phyloP scores from a whole-genome alignment of 2,797 vertebrate genomes.

The Rhodeus uyekii region DNA sequence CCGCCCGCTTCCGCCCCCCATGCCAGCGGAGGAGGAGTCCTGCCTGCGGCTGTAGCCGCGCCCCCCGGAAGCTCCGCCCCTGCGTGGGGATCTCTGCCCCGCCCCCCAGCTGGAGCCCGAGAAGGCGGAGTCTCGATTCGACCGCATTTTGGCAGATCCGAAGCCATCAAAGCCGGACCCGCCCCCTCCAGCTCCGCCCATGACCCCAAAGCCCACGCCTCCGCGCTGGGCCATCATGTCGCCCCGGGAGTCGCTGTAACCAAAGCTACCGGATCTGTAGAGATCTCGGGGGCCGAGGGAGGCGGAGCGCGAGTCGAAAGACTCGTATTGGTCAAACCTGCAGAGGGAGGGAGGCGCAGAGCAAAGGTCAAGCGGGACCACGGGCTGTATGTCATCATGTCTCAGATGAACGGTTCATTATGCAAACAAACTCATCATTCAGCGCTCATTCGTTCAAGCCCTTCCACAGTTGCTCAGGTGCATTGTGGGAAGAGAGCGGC shows the following conservation, averaged over 20 bases:
- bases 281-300: constrained; percentile 86
- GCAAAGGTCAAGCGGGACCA: constrained; percentile 56
- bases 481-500: constrained; percentile 10
- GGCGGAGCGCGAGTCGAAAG: constrained; percentile 86
- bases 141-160: constrained; percentile 84
- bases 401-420: constrained; percentile 12
- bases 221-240: constrained; percentile 82
- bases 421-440: not conserved
- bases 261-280: constrained; percentile 88
- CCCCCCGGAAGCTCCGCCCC: constrained; percentile 78
- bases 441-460: constrained; percentile 43
- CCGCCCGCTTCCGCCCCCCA: constrained; percentile 78
- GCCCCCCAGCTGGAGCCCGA: constrained; percentile 79
- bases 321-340: constrained; percentile 94
- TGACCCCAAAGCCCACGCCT: constrained; percentile 78
- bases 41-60: constrained; percentile 79
- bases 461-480: constrained; percentile 39
- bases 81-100: constrained; percentile 78
- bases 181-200: constrained; percentile 69
- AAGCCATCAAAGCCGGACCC: constrained; percentile 70
- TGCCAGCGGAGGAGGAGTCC: constrained; percentile 75
- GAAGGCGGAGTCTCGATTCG: constrained; percentile 80
- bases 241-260: constrained; percentile 84
- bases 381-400: constrained; percentile 22
- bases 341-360: constrained; percentile 69